Evolutionary conservation across 2,113 vertebrate genomes (phyloP), one percentile per base, ranked within the genome.

Genomic region (Potamarius usumacintae): DNA sequence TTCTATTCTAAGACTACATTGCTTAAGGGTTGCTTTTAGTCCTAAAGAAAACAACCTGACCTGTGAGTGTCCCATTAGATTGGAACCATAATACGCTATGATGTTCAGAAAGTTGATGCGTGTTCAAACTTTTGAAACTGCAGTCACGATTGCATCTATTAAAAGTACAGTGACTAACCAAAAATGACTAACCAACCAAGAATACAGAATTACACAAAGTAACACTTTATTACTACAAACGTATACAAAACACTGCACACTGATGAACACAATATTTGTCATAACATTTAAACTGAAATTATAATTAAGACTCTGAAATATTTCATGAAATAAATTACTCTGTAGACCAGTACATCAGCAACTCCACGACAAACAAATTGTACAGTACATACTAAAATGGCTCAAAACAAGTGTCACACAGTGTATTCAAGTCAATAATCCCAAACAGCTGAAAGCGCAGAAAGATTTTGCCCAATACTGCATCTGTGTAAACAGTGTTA

Each of bases 1-100:
- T 88, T 91, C 90, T 88, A 57, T 85, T 88, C 42, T 84, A 60
- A 84, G 82, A 69, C 58, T 79, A 50, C 58, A 88, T 79, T 82
- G 77, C 85, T 71, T 80, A 88, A 76, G 27, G 63, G 48, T 62
- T 72, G 34, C 65, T 50, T n/a, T 74, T 80, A 86, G 65, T 42
- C 8, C 52, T 78, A 18, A 76, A 17, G 53, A 90, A 90, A 86
- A 85, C 25, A 62, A 53, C 6, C n/a, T 20, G 17, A 57, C 60
- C 7, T 30, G 74, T 85, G 62, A 69, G 50, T 81, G 52, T 10
- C 27, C 25, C 25, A 34, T 30, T 30, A 57, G 57, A 82, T 25
- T 48, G 30, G 2, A 65, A 34, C 57, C n/a, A 55, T 82, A 55
- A 69, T 69, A 27, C 5, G 27, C 62, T 83, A 10, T 18, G 25